Percentiles rank a stretch among this genome's conserved stretches.
Conservation (phyloP, 2,888 invertebrate genomes). For the Lycocerus yunnanus region DNA sequence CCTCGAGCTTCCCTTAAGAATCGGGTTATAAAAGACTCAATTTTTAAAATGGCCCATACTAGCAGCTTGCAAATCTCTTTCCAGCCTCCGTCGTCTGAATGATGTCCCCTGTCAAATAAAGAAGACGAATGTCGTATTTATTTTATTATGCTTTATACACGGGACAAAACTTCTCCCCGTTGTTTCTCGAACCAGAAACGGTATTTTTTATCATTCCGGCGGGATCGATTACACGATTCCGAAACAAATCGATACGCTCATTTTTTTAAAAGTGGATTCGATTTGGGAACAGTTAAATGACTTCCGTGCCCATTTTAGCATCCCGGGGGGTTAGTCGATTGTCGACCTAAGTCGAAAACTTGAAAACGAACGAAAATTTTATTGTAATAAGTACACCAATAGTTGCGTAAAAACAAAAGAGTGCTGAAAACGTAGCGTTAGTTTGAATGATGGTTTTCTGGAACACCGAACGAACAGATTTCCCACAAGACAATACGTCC, state of each 20-base stretch:
- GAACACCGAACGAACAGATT: conserved; percentile 35
- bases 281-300: conserved; percentile 8
- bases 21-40: conserved; percentile 35
- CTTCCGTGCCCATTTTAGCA: background rate
- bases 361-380: conserved; percentile 14
- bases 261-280: conserved; percentile 11
- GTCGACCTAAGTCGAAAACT: conserved; percentile 9
- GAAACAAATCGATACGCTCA: conserved; percentile 11
- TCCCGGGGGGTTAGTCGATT: conserved; percentile 16
- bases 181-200: background rate
- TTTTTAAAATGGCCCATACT: conserved; percentile 38
- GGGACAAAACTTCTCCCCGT: background rate
- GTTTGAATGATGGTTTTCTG: conserved; percentile 25
- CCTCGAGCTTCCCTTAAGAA: conserved; percentile 19
- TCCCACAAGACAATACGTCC: conserved; percentile 40
- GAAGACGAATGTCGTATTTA: conserved; percentile 8
- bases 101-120: conserved; percentile 18
- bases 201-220: background rate
- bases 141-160: background rate
- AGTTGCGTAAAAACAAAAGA: background rate
- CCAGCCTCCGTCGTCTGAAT: conserved; percentile 19
- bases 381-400: background rate
- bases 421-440: background rate
- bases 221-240: conserved; percentile 12
- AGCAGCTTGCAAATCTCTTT: conserved; percentile 28